Conservation (phyloP, 2,113 vertebrate genomes). For the Vimba vimba region DNA sequence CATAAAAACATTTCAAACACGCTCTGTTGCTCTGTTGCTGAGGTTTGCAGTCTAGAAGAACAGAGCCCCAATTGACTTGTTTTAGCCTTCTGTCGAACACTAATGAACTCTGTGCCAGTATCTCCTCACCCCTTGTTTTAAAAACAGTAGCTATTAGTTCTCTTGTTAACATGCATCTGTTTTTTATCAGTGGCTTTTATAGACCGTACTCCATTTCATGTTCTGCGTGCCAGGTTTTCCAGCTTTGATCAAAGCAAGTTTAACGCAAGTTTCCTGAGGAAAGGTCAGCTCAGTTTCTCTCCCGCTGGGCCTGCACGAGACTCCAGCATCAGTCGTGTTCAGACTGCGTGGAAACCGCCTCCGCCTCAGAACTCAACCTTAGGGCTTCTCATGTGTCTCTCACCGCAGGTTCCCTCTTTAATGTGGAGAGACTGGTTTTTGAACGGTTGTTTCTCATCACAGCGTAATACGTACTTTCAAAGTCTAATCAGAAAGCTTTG, state of each 20-base stretch:
- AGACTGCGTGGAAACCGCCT: neutral
- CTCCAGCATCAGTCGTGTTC: neutral
- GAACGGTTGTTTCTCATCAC: conserved; percentile 13
- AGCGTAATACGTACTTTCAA: conserved; percentile 9
- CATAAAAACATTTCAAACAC: neutral
- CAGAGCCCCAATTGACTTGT: neutral
- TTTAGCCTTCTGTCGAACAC: neutral
- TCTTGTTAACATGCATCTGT: conserved; percentile 40
- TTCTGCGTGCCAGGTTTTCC: neutral
- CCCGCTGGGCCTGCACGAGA: neutral
- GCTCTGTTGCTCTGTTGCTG: neutral
- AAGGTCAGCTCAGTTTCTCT: neutral
- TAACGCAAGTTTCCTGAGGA: neutral
- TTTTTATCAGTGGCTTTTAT: conserved; percentile 30
- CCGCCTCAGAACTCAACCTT: neutral
- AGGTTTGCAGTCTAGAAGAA: neutral
- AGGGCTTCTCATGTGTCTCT: conserved; percentile 37
- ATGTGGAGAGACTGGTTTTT: conserved; percentile 35
- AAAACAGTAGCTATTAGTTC: conserved; percentile 39
- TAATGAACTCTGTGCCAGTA: neutral
- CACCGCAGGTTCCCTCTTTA: conserved; percentile 28
- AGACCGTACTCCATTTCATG: neutral
- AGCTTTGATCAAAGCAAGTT: conserved; percentile 25
- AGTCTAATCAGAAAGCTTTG: conserved; percentile 14
- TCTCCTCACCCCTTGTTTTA: neutral